These are phyloP conservation scores for Ceratosolen fusciceps DNA, from an alignment of 1,140 invertebrate species.

Conservation along the genomic window DNA sequence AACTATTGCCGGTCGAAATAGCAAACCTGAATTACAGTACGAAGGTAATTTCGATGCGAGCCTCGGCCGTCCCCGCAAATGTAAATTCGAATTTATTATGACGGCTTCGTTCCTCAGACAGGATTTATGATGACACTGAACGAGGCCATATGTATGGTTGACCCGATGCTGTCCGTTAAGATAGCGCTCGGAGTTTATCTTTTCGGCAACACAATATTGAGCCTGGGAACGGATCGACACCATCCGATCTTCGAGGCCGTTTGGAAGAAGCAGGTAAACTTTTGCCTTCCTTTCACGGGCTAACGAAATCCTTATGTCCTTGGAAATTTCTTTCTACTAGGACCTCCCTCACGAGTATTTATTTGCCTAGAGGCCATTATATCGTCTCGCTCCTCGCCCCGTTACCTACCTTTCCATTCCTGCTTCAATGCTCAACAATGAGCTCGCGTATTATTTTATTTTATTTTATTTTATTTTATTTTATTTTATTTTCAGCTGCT, in stretches of 20 bases:
- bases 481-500: conserved; percentile 68
- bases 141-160: conserved; percentile 78
- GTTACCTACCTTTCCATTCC: too few species aligned
- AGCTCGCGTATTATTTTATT: background rate
- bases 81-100: background rate
- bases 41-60: conserved; percentile 69
- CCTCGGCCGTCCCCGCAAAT: background rate
- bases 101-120: conserved; percentile 70
- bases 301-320: too few species aligned
- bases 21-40: conserved; percentile 75
- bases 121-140: conserved; percentile 80
- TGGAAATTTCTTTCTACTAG: too few species aligned
- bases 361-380: too few species aligned
- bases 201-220: conserved; percentile 81
- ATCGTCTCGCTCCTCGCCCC: too few species aligned
- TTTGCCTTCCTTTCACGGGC: too few species aligned
- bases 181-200: conserved; percentile 80
- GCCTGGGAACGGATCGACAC: conserved; percentile 86
- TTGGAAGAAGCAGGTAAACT: conserved; percentile 78
- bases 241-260: conserved; percentile 81
- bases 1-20: conserved; percentile 75
- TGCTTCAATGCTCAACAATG: too few species aligned
- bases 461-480: too few species aligned
- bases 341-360: too few species aligned
- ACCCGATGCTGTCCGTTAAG: conserved; percentile 81